A percentile compares a stretch with the other conserved stretches of the same genome.
These are phyloP conservation scores for Coleophora deauratella DNA, from an alignment of 2,888 invertebrate genomes.

Conservation along the genomic window DNA sequence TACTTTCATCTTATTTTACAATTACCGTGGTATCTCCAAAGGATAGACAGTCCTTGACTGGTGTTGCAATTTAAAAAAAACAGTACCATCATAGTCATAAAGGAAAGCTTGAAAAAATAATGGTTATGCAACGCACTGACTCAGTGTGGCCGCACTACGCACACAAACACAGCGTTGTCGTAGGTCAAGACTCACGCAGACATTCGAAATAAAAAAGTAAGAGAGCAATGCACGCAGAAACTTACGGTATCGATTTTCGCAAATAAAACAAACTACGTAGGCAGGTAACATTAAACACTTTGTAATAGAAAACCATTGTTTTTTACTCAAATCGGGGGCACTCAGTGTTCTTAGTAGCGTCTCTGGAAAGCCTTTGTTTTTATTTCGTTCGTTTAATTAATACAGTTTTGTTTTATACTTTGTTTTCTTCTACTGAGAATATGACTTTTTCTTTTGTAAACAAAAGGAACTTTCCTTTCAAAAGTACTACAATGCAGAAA, in stretches of 20 bases:
- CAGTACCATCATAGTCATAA: background rate
- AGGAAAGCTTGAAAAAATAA: slow-evolving; percentile 6
- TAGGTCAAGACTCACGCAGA: slow-evolving; percentile 33
- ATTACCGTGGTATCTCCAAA: too few relatives aligned
- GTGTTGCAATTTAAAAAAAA: background rate
- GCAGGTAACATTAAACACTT: slow-evolving; percentile 8
- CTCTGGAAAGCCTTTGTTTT: too few relatives aligned
- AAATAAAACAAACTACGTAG: slow-evolving; percentile 29
- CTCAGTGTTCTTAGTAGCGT: too few relatives aligned
- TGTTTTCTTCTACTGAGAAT: too few relatives aligned
- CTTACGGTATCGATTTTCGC: slow-evolving; percentile 49
- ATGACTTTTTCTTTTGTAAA: background rate
- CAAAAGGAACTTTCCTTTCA: background rate
- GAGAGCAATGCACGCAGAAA: slow-evolving; percentile 46
- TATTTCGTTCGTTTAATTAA: too few relatives aligned
- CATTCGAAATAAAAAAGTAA: slow-evolving; percentile 25
- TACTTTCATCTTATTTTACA: too few relatives aligned
- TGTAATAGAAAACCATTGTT: slow-evolving; percentile 18
- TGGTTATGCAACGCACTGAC: slow-evolving; percentile 43
- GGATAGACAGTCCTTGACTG: too few relatives aligned
- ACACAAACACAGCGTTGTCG: slow-evolving; percentile 31
- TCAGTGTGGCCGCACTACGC: slow-evolving; percentile 21
- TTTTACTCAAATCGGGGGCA: slow-evolving; percentile 3
- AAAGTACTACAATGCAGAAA: background rate
- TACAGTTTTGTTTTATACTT: too few relatives aligned